Conservation (phyloP, 2,113 vertebrate species). For the Rhegmatorhina hoffmannsi region DNA sequence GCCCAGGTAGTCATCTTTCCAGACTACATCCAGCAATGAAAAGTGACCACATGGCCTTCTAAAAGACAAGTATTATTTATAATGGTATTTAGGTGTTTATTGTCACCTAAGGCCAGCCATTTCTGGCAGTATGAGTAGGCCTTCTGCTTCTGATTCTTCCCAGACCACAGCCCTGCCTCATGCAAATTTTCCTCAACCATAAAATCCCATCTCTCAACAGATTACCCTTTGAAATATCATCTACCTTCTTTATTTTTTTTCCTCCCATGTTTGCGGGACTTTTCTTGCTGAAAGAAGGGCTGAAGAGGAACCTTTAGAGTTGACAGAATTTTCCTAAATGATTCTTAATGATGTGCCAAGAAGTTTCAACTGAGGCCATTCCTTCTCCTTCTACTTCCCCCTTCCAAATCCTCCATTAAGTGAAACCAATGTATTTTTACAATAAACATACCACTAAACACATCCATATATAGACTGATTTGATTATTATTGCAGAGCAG, state of each 20-base stretch:
- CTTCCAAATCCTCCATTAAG: neutral
- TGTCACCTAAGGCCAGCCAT: neutral
- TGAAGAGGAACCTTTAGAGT: neutral
- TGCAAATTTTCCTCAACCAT: neutral
- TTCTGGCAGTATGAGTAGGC: neutral
- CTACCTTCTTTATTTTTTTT: neutral
- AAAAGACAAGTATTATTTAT: neutral
- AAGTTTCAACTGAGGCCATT: neutral
- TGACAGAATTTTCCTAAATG: neutral
- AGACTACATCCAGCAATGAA: neutral
- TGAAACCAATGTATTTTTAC: conserved; percentile 12
- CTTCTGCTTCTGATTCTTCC: neutral
- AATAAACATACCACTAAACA: conserved; percentile 7
- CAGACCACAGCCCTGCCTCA: neutral
- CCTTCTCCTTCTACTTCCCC: neutral
- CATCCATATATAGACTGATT: neutral
- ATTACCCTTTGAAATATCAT: neutral
- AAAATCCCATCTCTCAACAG: neutral
- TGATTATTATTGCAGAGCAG: conserved; percentile 30
- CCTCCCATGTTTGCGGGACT: neutral
- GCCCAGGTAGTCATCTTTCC: neutral
- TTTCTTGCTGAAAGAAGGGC: neutral
- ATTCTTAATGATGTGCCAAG: neutral
- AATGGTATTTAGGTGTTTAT: neutral
- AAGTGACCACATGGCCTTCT: neutral